A percentile compares a stretch with the other conserved stretches of the same genome.
Conservation (phyloP, 1,140 invertebrate genomes). For the Brachionus calyciflorus region DNA sequence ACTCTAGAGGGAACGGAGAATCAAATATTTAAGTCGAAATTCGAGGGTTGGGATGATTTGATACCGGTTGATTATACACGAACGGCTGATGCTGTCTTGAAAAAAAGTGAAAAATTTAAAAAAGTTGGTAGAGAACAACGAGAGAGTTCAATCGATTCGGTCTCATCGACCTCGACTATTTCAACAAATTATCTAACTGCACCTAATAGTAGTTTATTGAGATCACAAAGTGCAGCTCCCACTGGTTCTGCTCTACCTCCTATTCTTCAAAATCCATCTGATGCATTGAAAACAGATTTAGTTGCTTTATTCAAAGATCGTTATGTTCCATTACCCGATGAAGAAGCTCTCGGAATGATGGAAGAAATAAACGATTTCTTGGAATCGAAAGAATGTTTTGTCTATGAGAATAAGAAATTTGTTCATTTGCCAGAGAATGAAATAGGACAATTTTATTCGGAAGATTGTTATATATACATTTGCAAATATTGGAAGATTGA, state of each 20-base stretch:
- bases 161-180: neutral
- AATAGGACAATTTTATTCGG: slow-evolving; percentile 83
- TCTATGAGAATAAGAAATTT: slow-evolving; percentile 95
- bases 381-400: slow-evolving; percentile 87
- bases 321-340: slow-evolving; percentile 77
- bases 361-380: slow-evolving; percentile 63
- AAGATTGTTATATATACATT: slow-evolving; percentile 95
- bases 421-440: slow-evolving; percentile 90
- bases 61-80: slow-evolving; percentile 98
- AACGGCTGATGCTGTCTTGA: slow-evolving; percentile 90
- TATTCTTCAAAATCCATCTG: slow-evolving; percentile 24
- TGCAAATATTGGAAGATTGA: slow-evolving; percentile 73
- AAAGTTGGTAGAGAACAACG: slow-evolving; percentile 50
- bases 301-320: slow-evolving; percentile 91
- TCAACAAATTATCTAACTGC: slow-evolving; percentile 19
- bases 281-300: slow-evolving; percentile 74
- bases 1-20: slow-evolving; percentile 68
- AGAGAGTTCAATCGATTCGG: slow-evolving; percentile 38
- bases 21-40: slow-evolving; percentile 94
- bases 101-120: slow-evolving; percentile 90
- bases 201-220: slow-evolving; percentile 49
- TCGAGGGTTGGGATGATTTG: slow-evolving; percentile 96
- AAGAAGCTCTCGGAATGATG: slow-evolving; percentile 73
- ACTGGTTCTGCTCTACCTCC: neutral
- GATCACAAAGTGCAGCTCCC: slow-evolving; percentile 62